These are phyloP conservation scores for Rutpela maculata DNA, from an alignment of 2,888 invertebrate species.

Conservation along the genomic window DNA sequence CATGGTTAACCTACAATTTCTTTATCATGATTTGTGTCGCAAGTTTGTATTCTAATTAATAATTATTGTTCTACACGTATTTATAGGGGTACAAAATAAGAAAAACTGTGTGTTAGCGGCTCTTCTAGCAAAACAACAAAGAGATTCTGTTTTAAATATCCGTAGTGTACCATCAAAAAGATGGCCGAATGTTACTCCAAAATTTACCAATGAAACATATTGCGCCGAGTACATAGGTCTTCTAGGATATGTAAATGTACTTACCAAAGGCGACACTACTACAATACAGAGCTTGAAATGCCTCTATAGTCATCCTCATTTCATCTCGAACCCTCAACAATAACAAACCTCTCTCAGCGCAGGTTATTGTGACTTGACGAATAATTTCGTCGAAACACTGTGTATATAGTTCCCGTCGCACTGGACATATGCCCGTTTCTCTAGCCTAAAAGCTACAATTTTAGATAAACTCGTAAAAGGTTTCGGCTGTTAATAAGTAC, in stretches of 20 bases:
- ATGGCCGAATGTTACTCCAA: too few relatives aligned
- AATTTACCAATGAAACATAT: too few relatives aligned
- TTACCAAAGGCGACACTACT: slow-evolving; percentile 96
- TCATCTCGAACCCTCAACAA: slow-evolving; percentile 95
- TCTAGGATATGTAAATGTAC: slow-evolving; percentile 18
- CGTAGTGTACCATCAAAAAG: too few relatives aligned
- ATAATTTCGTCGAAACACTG: slow-evolving; percentile 97
- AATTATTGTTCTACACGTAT: too few relatives aligned
- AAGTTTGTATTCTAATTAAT: too few relatives aligned
- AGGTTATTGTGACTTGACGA: slow-evolving; percentile 97
- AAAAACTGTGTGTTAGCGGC: too few relatives aligned
- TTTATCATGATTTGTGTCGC: too few relatives aligned
- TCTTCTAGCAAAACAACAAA: too few relatives aligned
- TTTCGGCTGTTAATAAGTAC: slow-evolving; percentile 50
- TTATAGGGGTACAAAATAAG: too few relatives aligned
- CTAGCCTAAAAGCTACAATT: slow-evolving; percentile 79
- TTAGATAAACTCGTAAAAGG: not conserved
- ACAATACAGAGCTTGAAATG: slow-evolving; percentile 97
- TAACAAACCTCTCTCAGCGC: slow-evolving; percentile 96
- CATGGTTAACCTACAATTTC: too few relatives aligned
- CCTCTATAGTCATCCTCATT: slow-evolving; percentile 96
- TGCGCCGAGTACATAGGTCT: too few relatives aligned
- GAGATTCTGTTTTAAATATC: too few relatives aligned
- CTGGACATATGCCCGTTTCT: slow-evolving; percentile 97
- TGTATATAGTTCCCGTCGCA: slow-evolving; percentile 93